phyloP scores from a whole-genome alignment of 2,888 invertebrate genomes.

The Eupithecia dodoneata region DNA sequence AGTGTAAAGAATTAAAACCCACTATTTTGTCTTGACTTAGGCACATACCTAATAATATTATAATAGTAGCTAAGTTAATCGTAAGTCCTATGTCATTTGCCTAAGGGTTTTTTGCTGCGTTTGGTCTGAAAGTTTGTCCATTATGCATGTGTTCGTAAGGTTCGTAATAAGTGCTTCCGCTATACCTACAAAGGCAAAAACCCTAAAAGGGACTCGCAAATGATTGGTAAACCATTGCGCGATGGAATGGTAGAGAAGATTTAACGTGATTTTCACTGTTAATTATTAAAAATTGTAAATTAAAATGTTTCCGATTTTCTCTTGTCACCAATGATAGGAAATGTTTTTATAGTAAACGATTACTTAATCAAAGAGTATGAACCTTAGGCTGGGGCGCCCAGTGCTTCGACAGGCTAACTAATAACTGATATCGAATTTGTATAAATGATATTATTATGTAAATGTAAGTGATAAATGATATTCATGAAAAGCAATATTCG shows the following conservation, averaged over 20 bases:
- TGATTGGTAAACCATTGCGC: background rate
- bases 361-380: background rate
- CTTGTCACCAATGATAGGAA: too few species aligned
- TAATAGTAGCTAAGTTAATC: too few species aligned
- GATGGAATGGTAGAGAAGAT: background rate
- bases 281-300: background rate
- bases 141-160: background rate
- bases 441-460: conserved; percentile 51
- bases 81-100: background rate
- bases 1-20: background rate
- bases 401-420: conserved; percentile 29
- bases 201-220: background rate
- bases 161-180: background rate
- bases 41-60: too few species aligned
- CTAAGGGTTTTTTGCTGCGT: background rate
- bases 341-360: background rate
- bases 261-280: background rate
- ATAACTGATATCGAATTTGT: conserved; percentile 47
- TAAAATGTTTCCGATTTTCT: background rate
- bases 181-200: background rate
- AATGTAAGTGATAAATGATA: conserved; percentile 42
- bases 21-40: background rate
- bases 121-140: background rate
- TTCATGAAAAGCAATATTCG: conserved; percentile 53
- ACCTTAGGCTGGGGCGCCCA: conserved; percentile 5